Evolutionary conservation across 2,888 invertebrate genomes (phyloP).

Genomic region (Acronicta leporina): DNA sequence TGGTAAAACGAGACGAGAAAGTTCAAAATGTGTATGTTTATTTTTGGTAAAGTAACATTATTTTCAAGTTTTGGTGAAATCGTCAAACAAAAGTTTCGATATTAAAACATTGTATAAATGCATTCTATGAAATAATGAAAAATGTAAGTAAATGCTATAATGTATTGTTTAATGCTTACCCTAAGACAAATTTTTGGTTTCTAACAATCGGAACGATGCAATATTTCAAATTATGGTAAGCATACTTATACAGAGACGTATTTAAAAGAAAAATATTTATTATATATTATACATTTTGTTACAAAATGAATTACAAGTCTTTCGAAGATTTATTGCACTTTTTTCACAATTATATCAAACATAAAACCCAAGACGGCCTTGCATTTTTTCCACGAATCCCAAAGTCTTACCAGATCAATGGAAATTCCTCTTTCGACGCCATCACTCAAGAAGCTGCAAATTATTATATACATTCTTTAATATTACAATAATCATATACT

Average conservation of each 20-base stretch:
- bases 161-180: conserved; percentile 14
- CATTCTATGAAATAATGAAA: conserved; percentile 7
- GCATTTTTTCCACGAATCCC: neutral
- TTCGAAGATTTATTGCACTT: conserved; percentile 15
- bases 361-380: neutral
- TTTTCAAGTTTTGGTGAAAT: conserved; percentile 27
- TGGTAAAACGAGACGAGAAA: conserved; percentile 14
- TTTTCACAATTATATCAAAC: neutral
- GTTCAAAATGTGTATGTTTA: neutral
- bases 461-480: too few species aligned
- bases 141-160: conserved; percentile 13
- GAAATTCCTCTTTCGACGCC: too few species aligned
- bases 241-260: conserved; percentile 15
- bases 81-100: conserved; percentile 11
- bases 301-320: conserved; percentile 25
- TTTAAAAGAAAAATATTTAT: conserved; percentile 19
- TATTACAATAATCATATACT: too few species aligned
- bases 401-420: neutral
- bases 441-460: too few species aligned
- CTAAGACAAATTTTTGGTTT: conserved; percentile 11
- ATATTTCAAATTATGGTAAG: conserved; percentile 21
- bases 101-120: conserved; percentile 21
- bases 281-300: conserved; percentile 18
- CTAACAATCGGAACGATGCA: conserved; percentile 3
- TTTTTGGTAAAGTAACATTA: conserved; percentile 1